Conservation (phyloP, 2,797 vertebrate species). For the Myotis pilosus region DNA sequence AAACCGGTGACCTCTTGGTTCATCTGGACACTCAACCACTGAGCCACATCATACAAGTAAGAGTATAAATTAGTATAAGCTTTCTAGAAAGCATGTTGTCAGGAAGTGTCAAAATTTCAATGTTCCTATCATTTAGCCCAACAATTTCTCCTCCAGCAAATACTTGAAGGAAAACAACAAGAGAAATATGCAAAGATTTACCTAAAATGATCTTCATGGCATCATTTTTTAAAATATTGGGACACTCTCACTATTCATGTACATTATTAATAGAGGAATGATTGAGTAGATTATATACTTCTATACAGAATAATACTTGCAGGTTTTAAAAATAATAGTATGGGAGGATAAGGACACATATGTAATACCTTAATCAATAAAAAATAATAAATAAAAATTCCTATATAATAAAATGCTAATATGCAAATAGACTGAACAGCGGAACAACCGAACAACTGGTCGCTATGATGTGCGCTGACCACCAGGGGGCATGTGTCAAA, state of each 20-base stretch:
- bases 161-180: conserved; percentile 31
- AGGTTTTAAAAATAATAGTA: not conserved
- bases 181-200: conserved; percentile 4
- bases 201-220: not conserved
- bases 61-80: not conserved
- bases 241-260: not conserved
- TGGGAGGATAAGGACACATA: not conserved
- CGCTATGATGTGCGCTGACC: too few species aligned
- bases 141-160: not conserved
- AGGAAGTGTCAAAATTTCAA: conserved; percentile 1
- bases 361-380: not conserved
- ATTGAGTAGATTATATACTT: not conserved
- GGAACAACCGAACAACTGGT: too few species aligned
- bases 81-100: not conserved
- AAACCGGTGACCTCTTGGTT: too few species aligned
- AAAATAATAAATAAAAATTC: not conserved
- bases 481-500: too few species aligned
- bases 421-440: too few species aligned
- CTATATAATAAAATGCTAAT: too few species aligned
- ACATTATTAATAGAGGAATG: not conserved
- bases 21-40: too few species aligned
- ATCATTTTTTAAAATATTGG: conserved; percentile 26
- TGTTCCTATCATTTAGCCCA: not conserved
- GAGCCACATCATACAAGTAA: not conserved
- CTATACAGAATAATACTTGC: not conserved